Evolutionary conservation across 2,888 invertebrate species (phyloP).

Genomic region (Chrysina gloriosa): DNA sequence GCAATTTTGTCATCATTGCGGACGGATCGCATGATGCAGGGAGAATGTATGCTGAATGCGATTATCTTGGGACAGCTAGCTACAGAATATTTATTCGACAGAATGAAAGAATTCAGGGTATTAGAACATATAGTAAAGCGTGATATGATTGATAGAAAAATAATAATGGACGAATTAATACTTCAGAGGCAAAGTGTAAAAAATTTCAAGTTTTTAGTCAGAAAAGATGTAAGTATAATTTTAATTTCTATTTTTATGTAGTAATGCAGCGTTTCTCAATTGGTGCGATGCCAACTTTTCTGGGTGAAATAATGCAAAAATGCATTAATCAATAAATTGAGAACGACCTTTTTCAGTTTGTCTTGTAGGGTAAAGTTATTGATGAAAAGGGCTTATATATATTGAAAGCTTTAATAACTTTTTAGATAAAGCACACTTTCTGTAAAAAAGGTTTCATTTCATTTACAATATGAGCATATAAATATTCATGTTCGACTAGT

Average conservation of each 20-base stretch:
- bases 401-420: too few relatives aligned
- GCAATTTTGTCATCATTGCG: slow-evolving; percentile 71
- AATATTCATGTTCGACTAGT: too few relatives aligned
- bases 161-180: slow-evolving; percentile 68
- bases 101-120: slow-evolving; percentile 70
- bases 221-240: slow-evolving; percentile 64
- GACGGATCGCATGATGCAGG: slow-evolving; percentile 71
- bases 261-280: neutral
- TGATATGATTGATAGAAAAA: slow-evolving; percentile 73
- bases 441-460: too few relatives aligned
- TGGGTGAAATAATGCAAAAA: too few relatives aligned
- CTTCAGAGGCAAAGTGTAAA: slow-evolving; percentile 62
- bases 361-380: too few relatives aligned
- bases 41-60: slow-evolving; percentile 72
- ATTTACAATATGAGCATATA: too few relatives aligned
- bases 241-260: neutral
- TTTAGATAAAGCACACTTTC: too few relatives aligned
- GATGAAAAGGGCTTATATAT: too few relatives aligned
- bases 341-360: too few relatives aligned
- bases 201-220: slow-evolving; percentile 63
- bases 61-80: slow-evolving; percentile 76
- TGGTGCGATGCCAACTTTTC: too few relatives aligned
- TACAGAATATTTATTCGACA: slow-evolving; percentile 74
- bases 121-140: slow-evolving; percentile 71
- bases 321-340: too few relatives aligned